A percentile compares a stretch with the other conserved stretches of the same genome.
Conservation (phyloP, 2,888 invertebrate genomes). For the Listrodromus nycthemerus region DNA sequence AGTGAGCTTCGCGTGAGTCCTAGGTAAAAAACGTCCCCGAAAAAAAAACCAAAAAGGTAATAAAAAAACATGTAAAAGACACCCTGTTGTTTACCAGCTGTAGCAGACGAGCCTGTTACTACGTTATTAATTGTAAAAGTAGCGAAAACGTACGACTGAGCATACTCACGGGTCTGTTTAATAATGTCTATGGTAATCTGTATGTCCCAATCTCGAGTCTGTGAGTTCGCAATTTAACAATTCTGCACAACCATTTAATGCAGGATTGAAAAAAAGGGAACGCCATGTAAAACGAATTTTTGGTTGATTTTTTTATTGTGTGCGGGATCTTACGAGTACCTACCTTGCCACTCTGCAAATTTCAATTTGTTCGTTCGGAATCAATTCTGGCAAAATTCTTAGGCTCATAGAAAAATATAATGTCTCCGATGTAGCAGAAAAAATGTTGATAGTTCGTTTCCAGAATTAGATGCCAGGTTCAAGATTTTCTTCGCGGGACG, state of each 20-base stretch:
- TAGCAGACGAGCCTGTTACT: constrained; percentile 27
- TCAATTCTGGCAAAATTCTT: neutral
- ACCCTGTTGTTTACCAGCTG: constrained; percentile 10
- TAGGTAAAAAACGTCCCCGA: constrained; percentile 17
- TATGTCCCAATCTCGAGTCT: neutral
- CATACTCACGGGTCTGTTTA: constrained; percentile 58
- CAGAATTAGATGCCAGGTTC: constrained; percentile 26
- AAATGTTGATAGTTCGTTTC: constrained; percentile 15
- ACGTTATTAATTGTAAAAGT: constrained; percentile 47
- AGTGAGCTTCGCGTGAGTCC: constrained; percentile 50
- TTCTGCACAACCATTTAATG: constrained; percentile 15
- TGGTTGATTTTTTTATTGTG: neutral
- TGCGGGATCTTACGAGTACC: neutral
- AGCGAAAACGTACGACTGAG: constrained; percentile 58
- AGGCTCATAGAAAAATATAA: neutral
- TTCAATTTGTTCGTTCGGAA: neutral
- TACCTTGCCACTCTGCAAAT: neutral
- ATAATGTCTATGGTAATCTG: neutral
- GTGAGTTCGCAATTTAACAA: constrained; percentile 7
- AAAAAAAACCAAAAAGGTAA: neutral
- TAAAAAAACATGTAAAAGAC: neutral
- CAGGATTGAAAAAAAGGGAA: constrained; percentile 34
- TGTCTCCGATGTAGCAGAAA: neutral
- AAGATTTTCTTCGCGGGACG: constrained; percentile 16
- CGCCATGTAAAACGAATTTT: neutral